These are phyloP conservation scores for Anableps anableps DNA, from an alignment of 2,797 vertebrate genomes.

Conservation along the genomic window DNA sequence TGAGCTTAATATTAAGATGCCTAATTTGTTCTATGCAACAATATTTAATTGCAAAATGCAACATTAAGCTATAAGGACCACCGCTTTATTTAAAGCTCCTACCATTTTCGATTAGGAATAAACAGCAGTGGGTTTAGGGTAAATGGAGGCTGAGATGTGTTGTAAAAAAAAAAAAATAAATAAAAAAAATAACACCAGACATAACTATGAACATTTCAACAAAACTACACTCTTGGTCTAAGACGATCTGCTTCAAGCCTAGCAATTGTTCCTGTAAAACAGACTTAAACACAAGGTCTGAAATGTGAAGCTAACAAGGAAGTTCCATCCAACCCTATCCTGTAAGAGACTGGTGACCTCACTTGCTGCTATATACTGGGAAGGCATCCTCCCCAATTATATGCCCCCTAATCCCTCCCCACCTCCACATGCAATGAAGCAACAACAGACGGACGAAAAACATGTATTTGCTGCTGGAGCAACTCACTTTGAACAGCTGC, in stretches of 20 bases:
- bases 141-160: not conserved
- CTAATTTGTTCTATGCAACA: not conserved
- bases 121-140: not conserved
- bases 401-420: too few relatives aligned
- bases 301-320: not conserved
- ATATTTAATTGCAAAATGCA: not conserved
- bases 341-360: too few relatives aligned
- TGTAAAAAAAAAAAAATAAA: not conserved
- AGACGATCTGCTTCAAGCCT: not conserved
- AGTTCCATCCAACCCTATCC: not conserved
- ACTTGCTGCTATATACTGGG: too few relatives aligned
- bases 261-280: not conserved
- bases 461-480: not conserved
- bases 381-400: too few relatives aligned
- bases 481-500: not conserved
- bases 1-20: not conserved
- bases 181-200: not conserved
- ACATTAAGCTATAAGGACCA: not conserved
- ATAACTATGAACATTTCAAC: not conserved
- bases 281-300: not conserved
- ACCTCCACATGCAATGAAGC: too few relatives aligned
- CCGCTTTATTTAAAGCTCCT: not conserved
- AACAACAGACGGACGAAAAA: too few relatives aligned
- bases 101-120: not conserved
- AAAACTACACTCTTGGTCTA: not conserved